Base-by-base conservation (phyloP, 2,888 invertebrate species). In the Loripinus fragilis region DNA sequence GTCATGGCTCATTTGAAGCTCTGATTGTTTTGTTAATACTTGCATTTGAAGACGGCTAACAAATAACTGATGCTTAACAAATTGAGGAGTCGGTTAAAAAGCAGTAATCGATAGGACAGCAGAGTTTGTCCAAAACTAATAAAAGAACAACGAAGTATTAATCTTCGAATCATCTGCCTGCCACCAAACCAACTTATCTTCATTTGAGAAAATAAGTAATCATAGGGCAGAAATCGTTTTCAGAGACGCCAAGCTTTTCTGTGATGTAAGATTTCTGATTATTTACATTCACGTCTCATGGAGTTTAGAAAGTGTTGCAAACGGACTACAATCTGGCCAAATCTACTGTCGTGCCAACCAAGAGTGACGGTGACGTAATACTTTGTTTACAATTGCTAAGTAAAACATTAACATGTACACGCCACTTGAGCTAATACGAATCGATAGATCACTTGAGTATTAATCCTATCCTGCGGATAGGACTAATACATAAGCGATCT, bases 91-190 rank as follows among this genome's bases (percentile, higher is more conserved):
- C 60, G 60, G 60, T 60, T 55, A 33, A 60, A 33, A 23, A 30
- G 33, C 33, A 20, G 20, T 2, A 60, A 60, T 60, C 60, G 33
- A 60, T 60, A 60, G 2, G 33, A 33, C 28, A n/a, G 33, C 33
- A 60, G 30, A 60, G 60, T 60, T 60, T 33, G 60, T 60, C 60
- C 60, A 60, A 60, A 33, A 60, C 60, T 33, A 60, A 60, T 60
- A 60, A 60, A 60, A 60, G 60, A 60, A 60, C 60, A 60, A 60
- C 60, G 60, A 60, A 60, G 60, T 60, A 60, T 60, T 60, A 60
- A 60, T 60, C 60, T 60, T 60, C 60, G 33, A 60, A 60, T 60
- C 60, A 60, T 20, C 60, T 60, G 60, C 60, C 20, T 60, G 60
- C 28, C 33, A 33, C 60, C 33, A 60, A 60, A 60, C 60, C 33